Percentiles rank a stretch among this genome's conserved stretches.
Conservation (phyloP, 2,888 invertebrate genomes). For the Trissonchulus sp. region DNA sequence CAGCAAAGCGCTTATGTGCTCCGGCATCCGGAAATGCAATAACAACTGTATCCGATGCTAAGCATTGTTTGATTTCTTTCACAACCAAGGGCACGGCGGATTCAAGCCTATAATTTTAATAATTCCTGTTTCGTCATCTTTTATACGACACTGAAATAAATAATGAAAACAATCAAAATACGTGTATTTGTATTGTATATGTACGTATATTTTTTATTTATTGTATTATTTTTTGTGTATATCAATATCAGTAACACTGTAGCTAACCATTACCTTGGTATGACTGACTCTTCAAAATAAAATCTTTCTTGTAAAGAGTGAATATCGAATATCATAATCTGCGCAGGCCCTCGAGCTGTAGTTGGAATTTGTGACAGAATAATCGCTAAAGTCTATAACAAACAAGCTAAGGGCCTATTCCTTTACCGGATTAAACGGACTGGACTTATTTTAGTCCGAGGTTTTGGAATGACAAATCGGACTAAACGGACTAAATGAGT, state of each 20-base stretch:
- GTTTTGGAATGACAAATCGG: too few species aligned
- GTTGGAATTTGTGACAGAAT: conserved; percentile 53
- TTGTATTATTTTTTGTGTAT: too few species aligned
- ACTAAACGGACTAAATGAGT: too few species aligned
- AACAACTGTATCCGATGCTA: conserved; percentile 41
- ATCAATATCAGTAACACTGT: too few species aligned
- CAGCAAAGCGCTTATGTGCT: conserved; percentile 53
- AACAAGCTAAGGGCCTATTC: too few species aligned
- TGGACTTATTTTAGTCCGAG: too few species aligned
- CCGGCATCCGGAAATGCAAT: conserved; percentile 56
- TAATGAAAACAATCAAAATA: too few species aligned
- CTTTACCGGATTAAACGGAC: too few species aligned
- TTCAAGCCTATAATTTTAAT: conserved; percentile 52
- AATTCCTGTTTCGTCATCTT: too few species aligned
- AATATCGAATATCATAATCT: conserved; percentile 55
- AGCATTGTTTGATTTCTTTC: conserved; percentile 41
- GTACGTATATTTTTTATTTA: too few species aligned
- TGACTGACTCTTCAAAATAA: conserved; percentile 54
- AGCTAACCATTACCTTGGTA: conserved; percentile 55
- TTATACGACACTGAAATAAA: too few species aligned
- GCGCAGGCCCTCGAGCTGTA: conserved; percentile 53
- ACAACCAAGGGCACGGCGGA: conserved; percentile 52
- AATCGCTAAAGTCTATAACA: conserved; percentile 51
- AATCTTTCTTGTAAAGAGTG: conserved; percentile 56
- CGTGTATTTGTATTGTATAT: too few species aligned